Percentiles rank a stretch among this genome's conserved stretches.
These are phyloP conservation scores for Engraulis encrasicolus DNA, from an alignment of 2,113 vertebrate species.

Conservation along the genomic window DNA sequence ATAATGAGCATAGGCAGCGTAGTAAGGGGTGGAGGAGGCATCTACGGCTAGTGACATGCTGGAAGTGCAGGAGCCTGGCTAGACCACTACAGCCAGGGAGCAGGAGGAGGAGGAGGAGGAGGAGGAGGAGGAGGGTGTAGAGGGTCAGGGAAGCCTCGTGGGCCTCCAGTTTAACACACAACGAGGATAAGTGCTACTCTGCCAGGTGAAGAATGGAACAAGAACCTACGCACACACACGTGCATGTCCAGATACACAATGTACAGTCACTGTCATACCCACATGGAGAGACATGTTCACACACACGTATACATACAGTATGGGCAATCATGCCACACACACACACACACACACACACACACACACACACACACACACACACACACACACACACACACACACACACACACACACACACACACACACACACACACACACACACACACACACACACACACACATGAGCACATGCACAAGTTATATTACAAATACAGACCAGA, in stretches of 20 bases:
- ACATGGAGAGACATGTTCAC: too few species aligned
- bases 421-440: slow-evolving; percentile 42
- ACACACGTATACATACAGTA: slow-evolving; percentile 30
- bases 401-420: slow-evolving; percentile 27
- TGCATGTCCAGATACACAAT: not conserved
- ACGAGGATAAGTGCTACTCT: slow-evolving; percentile 86
- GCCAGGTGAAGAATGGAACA: slow-evolving; percentile 69
- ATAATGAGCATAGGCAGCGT: slow-evolving; percentile 77
- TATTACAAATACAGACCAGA: slow-evolving; percentile 34
- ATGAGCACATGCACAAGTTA: slow-evolving; percentile 27
- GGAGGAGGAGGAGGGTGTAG: slow-evolving; percentile 77
- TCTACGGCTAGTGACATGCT: slow-evolving; percentile 85
- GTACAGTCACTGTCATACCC: too few species aligned
- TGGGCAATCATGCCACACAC: too few species aligned
- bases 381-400: not conserved
- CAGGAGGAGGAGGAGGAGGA: slow-evolving; percentile 66
- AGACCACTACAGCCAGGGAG: slow-evolving; percentile 83
- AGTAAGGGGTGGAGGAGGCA: slow-evolving; percentile 86
- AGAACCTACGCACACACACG: slow-evolving; percentile 45
- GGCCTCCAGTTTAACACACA: slow-evolving; percentile 89
- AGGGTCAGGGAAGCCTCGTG: slow-evolving; percentile 90
- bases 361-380: slow-evolving; percentile 42
- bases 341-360: slow-evolving; percentile 24
- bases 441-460: slow-evolving; percentile 22
- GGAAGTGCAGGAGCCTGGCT: slow-evolving; percentile 86